These are phyloP conservation scores for Hoplodrina blanda DNA, from an alignment of 2,888 invertebrate genomes.

Conservation along the genomic window DNA sequence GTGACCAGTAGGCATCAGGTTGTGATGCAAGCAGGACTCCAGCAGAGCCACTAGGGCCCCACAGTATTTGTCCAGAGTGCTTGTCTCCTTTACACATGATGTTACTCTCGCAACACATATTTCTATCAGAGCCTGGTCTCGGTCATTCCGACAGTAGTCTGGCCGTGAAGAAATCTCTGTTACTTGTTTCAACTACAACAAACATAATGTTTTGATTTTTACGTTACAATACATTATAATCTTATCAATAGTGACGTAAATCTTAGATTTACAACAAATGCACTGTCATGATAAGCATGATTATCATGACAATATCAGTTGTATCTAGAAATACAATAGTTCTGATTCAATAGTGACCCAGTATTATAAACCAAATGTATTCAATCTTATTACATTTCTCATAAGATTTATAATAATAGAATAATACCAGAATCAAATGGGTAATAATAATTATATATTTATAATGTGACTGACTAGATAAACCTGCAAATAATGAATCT, in stretches of 20 bases:
- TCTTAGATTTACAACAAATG: conserved; percentile 33
- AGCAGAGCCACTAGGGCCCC: conserved; percentile 95
- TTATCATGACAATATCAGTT: conserved; percentile 34
- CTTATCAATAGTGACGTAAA: conserved; percentile 50
- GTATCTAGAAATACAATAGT: conserved; percentile 7
- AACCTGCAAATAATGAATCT: conserved; percentile 15
- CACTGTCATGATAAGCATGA: conserved; percentile 49
- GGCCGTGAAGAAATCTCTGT: conserved; percentile 95
- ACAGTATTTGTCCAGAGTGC: conserved; percentile 96
- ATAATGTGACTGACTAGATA: conserved; percentile 3
- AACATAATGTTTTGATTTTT: conserved; percentile 23
- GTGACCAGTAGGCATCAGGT: conserved; percentile 93
- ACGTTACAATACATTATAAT: conserved; percentile 23
- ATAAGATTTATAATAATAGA: background rate
- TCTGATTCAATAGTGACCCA: conserved; percentile 8
- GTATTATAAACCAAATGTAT: background rate
- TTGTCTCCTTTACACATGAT: conserved; percentile 97
- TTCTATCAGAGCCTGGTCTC: conserved; percentile 98
- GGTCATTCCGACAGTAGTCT: conserved; percentile 96
- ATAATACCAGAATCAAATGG: background rate
- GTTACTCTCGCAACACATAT: conserved; percentile 98
- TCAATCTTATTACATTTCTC: background rate
- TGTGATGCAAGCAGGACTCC: conserved; percentile 97
- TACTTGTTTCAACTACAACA: conserved; percentile 92
- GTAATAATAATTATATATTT: conserved; percentile 8